Percentiles rank a stretch among this genome's conserved stretches.
phyloP scores from a whole-genome alignment of 2,797 vertebrate species.

The Erpetoichthys calabaricus region DNA sequence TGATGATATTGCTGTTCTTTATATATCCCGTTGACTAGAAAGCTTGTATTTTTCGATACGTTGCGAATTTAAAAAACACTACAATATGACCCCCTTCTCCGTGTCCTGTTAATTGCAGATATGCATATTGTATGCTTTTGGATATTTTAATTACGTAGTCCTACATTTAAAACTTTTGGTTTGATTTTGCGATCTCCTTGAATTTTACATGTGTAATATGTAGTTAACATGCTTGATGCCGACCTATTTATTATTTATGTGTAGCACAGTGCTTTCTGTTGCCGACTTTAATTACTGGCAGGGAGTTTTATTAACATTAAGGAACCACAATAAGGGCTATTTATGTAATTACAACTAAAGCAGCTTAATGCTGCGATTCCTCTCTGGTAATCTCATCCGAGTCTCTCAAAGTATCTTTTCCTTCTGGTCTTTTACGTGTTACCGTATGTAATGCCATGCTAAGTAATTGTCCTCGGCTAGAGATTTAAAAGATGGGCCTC shows the following conservation, averaged over 20 bases:
- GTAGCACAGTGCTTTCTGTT: neutral
- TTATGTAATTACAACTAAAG: constrained; percentile 61
- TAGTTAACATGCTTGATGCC: too few relatives aligned
- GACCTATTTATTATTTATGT: too few relatives aligned
- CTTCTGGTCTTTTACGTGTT: constrained; percentile 43
- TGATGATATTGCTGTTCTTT: neutral
- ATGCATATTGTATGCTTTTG: too few relatives aligned
- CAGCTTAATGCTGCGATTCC: constrained; percentile 45
- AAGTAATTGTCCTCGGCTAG: constrained; percentile 40
- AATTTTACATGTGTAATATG: too few relatives aligned
- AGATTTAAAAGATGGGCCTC: constrained; percentile 35
- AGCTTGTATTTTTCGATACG: too few relatives aligned
- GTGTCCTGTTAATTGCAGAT: too few relatives aligned
- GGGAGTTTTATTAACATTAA: constrained; percentile 44
- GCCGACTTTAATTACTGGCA: constrained; percentile 39
- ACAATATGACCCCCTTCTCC: too few relatives aligned
- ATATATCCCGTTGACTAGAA: too few relatives aligned
- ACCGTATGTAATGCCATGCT: constrained; percentile 42
- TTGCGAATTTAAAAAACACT: too few relatives aligned
- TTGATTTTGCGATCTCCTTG: too few relatives aligned
- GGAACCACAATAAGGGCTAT: constrained; percentile 34
- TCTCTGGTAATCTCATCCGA: constrained; percentile 50
- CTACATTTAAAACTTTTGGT: too few relatives aligned
- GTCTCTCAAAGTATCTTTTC: constrained; percentile 38
- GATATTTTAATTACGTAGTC: too few relatives aligned